Evolutionary conservation across 2,888 invertebrate species (phyloP).

Genomic region (Opisthograptis luteolata): DNA sequence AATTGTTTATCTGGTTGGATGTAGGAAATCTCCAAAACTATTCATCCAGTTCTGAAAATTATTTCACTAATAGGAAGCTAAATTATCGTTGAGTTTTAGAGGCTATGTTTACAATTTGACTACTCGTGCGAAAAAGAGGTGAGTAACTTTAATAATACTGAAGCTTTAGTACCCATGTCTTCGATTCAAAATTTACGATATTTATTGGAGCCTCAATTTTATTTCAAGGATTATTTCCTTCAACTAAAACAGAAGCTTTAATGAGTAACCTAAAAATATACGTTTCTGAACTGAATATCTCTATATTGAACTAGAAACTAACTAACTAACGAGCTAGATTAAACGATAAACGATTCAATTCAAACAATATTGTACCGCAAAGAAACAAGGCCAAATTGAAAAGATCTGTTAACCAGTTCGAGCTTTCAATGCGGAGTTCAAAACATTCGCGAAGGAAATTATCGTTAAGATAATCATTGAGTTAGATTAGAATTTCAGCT

Average conservation of each 20-base stretch:
- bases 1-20: too few species aligned
- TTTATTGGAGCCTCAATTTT: too few species aligned
- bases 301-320: not conserved
- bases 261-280: not conserved
- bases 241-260: not conserved
- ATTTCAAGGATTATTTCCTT: too few species aligned
- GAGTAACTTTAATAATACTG: too few species aligned
- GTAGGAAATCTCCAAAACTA: too few species aligned
- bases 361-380: slow-evolving; percentile 17
- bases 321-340: slow-evolving; percentile 11
- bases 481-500: slow-evolving; percentile 31
- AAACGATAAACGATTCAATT: slow-evolving; percentile 13
- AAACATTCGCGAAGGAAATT: slow-evolving; percentile 22
- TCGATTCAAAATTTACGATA: too few species aligned
- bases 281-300: not conserved
- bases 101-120: too few species aligned
- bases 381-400: slow-evolving; percentile 26
- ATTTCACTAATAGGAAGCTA: too few species aligned
- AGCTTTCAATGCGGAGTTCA: slow-evolving; percentile 6
- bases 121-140: too few species aligned
- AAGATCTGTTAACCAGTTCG: slow-evolving; percentile 15
- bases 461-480: slow-evolving; percentile 31
- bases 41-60: too few species aligned
- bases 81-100: too few species aligned
- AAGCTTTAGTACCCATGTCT: too few species aligned